Conservation (phyloP, 2,888 invertebrate species). For the Drosophila atripex region DNA sequence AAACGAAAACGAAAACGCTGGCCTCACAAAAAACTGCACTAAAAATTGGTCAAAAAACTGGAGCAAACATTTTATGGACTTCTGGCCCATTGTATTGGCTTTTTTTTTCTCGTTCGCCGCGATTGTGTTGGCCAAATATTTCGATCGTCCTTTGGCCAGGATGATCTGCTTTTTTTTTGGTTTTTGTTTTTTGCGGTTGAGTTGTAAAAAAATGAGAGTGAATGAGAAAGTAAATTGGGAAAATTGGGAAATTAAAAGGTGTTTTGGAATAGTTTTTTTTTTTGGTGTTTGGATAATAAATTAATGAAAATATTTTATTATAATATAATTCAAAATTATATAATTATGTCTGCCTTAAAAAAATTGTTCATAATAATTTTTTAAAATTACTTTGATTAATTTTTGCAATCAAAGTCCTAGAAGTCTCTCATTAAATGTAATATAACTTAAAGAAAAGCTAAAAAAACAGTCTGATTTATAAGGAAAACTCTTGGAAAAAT, state of each 20-base stretch:
- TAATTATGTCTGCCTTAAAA: no score
- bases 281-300: no score
- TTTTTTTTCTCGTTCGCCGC: slow-evolving; percentile 40
- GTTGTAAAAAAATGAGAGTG: slow-evolving; percentile 32
- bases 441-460: no score
- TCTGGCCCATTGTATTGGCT: slow-evolving; percentile 23
- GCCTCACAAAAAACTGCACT: slow-evolving; percentile 77
- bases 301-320: no score
- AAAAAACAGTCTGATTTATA: no score
- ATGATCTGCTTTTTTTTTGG: slow-evolving; percentile 12
- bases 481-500: no score
- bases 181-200: slow-evolving; percentile 45
- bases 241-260: neutral
- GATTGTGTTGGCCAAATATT: slow-evolving; percentile 29
- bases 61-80: slow-evolving; percentile 67
- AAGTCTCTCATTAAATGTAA: no score
- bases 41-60: slow-evolving; percentile 81
- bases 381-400: no score
- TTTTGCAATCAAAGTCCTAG: no score
- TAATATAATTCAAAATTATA: no score
- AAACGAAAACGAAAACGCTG: slow-evolving; percentile 10
- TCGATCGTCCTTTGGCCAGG: slow-evolving; percentile 28
- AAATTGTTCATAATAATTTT: no score
- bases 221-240: neutral
- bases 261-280: neutral